Percentiles rank a stretch among this genome's conserved stretches.
Conservation (phyloP, 1,140 invertebrate genomes). For the Conus ventricosus region DNA sequence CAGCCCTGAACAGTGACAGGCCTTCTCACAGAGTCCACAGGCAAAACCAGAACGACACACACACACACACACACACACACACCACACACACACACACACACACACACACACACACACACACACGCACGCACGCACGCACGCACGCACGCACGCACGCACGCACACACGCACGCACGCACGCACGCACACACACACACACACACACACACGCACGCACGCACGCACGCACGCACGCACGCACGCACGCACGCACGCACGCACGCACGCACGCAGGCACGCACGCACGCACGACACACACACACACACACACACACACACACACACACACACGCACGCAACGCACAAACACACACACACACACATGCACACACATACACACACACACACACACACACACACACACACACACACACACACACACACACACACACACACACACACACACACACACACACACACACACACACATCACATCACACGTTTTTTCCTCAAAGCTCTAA, state of each 20-base stretch:
- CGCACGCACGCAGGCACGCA: background rate
- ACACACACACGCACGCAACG: background rate
- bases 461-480: no score
- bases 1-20: no score
- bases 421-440: constrained; percentile 22
- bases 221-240: background rate
- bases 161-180: background rate
- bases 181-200: background rate
- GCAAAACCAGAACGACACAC: background rate
- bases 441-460: constrained; percentile 1
- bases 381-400: constrained; percentile 10
- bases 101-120: constrained; percentile 18
- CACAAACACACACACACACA: background rate
- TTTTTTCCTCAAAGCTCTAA: no score
- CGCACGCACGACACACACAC: background rate
- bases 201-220: background rate
- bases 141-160: constrained; percentile 10
- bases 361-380: no score
- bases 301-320: no score
- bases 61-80: background rate
- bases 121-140: constrained; percentile 13
- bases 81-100: constrained; percentile 19
- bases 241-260: background rate
- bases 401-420: constrained; percentile 18
- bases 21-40: no score